Conservation (phyloP, 2,113 vertebrate genomes). For the Myanophis thanlyinensis region DNA sequence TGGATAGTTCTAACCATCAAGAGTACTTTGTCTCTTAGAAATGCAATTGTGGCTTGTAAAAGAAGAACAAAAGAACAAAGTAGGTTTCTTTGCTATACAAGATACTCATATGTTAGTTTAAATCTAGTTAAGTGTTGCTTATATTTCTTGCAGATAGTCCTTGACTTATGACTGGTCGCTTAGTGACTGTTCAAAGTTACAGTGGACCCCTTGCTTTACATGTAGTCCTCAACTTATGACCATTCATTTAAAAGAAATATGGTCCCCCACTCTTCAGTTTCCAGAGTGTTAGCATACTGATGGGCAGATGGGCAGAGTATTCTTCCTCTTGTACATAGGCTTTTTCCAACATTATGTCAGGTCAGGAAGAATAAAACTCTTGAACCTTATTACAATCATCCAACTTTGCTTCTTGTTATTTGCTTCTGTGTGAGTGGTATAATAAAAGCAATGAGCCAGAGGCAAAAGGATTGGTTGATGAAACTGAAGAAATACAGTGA, state of each 20-base stretch:
- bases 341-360: not conserved
- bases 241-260: not conserved
- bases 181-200: too few relatives aligned
- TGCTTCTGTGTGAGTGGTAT: not conserved
- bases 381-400: not conserved
- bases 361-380: not conserved
- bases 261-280: not conserved
- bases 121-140: not conserved
- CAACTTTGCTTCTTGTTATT: not conserved
- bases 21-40: not conserved
- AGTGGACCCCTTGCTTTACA: too few relatives aligned
- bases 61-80: not conserved
- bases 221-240: too few relatives aligned
- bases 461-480: not conserved
- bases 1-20: not conserved
- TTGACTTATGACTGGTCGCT: too few relatives aligned
- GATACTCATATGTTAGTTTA: not conserved
- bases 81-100: not conserved
- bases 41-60: not conserved
- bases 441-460: not conserved
- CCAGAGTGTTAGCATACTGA: not conserved
- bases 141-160: not conserved
- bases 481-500: not conserved
- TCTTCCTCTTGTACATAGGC: not conserved
- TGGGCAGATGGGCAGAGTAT: not conserved